These are phyloP conservation scores for Gortyna flavago DNA, from an alignment of 2,888 invertebrate genomes.

Conservation along the genomic window DNA sequence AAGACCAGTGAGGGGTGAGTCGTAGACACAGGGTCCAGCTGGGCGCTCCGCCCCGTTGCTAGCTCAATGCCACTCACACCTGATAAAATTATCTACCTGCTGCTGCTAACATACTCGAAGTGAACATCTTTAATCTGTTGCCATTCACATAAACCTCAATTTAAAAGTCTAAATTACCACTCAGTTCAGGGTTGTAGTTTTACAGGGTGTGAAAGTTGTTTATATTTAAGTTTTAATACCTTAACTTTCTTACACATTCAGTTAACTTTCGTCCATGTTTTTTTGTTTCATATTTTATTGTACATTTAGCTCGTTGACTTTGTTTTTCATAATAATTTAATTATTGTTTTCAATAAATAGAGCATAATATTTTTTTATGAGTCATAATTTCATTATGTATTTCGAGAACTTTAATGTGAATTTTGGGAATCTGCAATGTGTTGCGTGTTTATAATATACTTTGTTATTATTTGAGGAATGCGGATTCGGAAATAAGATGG, in stretches of 20 bases:
- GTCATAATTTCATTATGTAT: conserved; percentile 79
- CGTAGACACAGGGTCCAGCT: conserved; percentile 73
- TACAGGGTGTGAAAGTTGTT: conserved; percentile 86
- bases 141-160: conserved; percentile 62
- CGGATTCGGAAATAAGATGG: conserved; percentile 45
- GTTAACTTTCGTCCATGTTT: conserved; percentile 88
- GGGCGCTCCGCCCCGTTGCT: conserved; percentile 76
- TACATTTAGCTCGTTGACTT: conserved; percentile 85
- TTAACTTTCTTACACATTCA: conserved; percentile 86
- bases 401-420: conserved; percentile 78
- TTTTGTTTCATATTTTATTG: conserved; percentile 88
- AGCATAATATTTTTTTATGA: conserved; percentile 86
- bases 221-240: conserved; percentile 80
- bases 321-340: conserved; percentile 88
- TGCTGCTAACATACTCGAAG: conserved; percentile 63
- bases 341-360: conserved; percentile 83
- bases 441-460: conserved; percentile 68
- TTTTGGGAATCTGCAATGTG: conserved; percentile 89
- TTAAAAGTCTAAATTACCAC: conserved; percentile 58
- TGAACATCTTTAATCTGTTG: conserved; percentile 61
- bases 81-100: conserved; percentile 77
- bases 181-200: conserved; percentile 80
- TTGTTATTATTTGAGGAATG: conserved; percentile 54
- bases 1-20: conserved; percentile 91
- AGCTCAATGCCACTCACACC: conserved; percentile 87